Percentiles rank a stretch among this genome's conserved stretches.
Evolutionary conservation across 2,797 vertebrate genomes (phyloP).

Genomic region (Gymnoscopelus braueri): DNA sequence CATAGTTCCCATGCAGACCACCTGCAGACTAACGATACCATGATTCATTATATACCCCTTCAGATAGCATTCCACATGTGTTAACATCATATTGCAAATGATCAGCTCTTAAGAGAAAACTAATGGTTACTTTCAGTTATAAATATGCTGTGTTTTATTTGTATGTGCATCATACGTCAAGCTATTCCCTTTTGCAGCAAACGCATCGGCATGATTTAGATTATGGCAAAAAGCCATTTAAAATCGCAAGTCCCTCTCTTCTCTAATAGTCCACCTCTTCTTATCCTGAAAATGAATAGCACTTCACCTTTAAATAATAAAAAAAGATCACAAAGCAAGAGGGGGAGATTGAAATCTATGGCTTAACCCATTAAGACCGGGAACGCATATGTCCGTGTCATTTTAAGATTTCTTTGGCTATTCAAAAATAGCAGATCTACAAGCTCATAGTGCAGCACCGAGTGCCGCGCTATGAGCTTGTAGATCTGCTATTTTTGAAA

Average conservation of each 20-base stretch:
- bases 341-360: slow-evolving; percentile 46
- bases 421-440: no score
- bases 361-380: not conserved
- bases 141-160: slow-evolving; percentile 1
- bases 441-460: no score
- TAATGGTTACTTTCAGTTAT: slow-evolving; percentile 7
- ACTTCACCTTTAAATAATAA: slow-evolving; percentile 26
- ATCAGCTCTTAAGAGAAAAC: not conserved
- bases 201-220: slow-evolving; percentile 2
- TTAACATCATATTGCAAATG: slow-evolving; percentile 8
- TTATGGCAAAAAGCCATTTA: not conserved
- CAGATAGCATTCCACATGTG: slow-evolving; percentile 2
- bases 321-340: slow-evolving; percentile 36
- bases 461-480: no score
- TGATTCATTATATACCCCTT: slow-evolving; percentile 2
- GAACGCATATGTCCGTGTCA: no score
- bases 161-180: slow-evolving; percentile 1
- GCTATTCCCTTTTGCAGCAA: slow-evolving; percentile 12
- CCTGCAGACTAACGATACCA: slow-evolving; percentile 21
- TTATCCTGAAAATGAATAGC: slow-evolving; percentile 29
- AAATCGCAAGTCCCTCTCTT: not conserved
- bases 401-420: no score
- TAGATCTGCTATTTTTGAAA: no score
- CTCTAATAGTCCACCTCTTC: not conserved
- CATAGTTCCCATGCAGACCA: not conserved